Base-by-base conservation (phyloP, 2,888 invertebrate species). In the Diadegma fenestrale region DNA sequence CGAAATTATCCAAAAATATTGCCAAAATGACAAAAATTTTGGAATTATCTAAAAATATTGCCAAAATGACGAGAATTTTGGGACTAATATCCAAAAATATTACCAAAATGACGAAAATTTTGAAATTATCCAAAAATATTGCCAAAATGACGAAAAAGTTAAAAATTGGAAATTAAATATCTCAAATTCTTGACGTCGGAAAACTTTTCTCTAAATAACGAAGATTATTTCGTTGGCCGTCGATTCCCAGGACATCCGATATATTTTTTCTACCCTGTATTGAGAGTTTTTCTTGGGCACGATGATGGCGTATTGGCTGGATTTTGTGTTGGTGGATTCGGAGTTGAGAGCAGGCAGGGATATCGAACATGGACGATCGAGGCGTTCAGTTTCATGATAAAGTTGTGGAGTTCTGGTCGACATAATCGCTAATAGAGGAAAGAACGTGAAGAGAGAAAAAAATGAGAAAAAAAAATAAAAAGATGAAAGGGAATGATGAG, bases 381-480 rank as follows among this genome's bases (percentile, higher is more conserved):
- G 17, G 22, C 66, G 80, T 58, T 73, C 80, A 61, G 19, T 64
- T 84, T 84, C 80, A 84, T 69, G 19, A 30, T 66, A 80, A 76
- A 51, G 51, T 8, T 14, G 17, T 19, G 10, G 12, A 12, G 19
- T n/a, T 33, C 69, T 54, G 51, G 41, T 64, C 48, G 30, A 64
- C 51, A 72, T 80, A 84, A 85, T 80, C 82, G 81, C 81, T 87
- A 86, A 81, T 84, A 87, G 68, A 86, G 87, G 80, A 84, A 87
- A 88, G 86, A 86, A 80, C 64, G 71, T 84, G 58, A 79, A 22
- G 63, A 77, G 69, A 69, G 58, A 66, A 33, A 37, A 71, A 33
- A 68, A 71, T 80, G 37, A 37, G 37, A 37, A 37, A 85, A 82
- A 79, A 69, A 72, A 78, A 85, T 83, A 48, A 26, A 86, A 88